These are phyloP conservation scores for Spea hammondii DNA, from an alignment of 2,797 vertebrate species.

Conservation along the genomic window DNA sequence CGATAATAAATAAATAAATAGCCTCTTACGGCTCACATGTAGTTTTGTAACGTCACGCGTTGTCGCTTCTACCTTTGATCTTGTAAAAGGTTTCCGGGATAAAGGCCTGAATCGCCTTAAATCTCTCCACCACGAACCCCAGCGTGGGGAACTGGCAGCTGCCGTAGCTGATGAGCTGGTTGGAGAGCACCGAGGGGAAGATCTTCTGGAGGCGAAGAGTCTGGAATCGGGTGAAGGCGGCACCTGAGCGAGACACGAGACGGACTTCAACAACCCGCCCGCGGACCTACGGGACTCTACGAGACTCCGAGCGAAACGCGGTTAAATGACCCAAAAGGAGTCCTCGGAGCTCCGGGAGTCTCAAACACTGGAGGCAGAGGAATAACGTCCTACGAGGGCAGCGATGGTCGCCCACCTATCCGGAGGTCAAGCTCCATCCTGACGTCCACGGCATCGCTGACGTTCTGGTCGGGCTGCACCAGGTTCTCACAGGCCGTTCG, in stretches of 20 bases:
- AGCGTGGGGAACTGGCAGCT: slow-evolving; percentile 98
- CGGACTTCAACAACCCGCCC: no score
- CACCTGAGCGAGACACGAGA: slow-evolving; percentile 69
- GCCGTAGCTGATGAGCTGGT: slow-evolving; percentile 96
- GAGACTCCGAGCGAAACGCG: no score
- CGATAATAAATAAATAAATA: no score
- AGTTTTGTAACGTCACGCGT: no score
- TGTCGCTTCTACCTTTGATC: slow-evolving; percentile 81
- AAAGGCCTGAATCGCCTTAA: slow-evolving; percentile 97
- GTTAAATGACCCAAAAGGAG: no score
- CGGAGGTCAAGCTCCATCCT: slow-evolving; percentile 93
- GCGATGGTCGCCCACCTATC: slow-evolving; percentile 72
- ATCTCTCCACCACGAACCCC: slow-evolving; percentile 96
- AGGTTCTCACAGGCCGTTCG: slow-evolving; percentile 85
- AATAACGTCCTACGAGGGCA: no score
- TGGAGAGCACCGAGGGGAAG: slow-evolving; percentile 86
- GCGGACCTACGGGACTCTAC: no score
- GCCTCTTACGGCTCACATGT: no score
- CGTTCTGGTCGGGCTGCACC: slow-evolving; percentile 74
- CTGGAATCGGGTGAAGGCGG: slow-evolving; percentile 96
- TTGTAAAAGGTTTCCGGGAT: slow-evolving; percentile 92
- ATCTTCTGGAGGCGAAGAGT: slow-evolving; percentile 89
- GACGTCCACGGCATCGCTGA: slow-evolving; percentile 90
- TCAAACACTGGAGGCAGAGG: no score
- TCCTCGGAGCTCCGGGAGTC: no score